Base-by-base conservation (phyloP, 2,113 vertebrate genomes). In the Ramphastos sulfuratus region DNA sequence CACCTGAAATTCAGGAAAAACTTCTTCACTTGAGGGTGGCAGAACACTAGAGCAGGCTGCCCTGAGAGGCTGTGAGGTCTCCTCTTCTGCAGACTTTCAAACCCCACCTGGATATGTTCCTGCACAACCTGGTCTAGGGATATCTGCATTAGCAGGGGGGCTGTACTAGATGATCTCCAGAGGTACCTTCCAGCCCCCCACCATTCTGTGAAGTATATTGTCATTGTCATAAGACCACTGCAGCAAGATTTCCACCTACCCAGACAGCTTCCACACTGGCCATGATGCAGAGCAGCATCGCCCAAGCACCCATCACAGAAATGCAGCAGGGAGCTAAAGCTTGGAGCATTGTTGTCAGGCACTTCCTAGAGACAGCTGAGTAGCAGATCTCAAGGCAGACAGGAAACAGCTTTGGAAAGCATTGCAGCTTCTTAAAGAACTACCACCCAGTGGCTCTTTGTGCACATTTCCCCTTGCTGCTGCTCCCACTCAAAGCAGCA, bases 181-280 rank as follows among this genome's bases (percentile, higher is more conserved):
- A 24, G 48, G 48, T 50, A 21, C 48, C 46, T 46, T 46, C 46
- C 46, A 46, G 46, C 46, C 17, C 46, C 17, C 18, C 18, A 46
- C 46, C 18, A 19, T 46, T 46, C 48, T 48, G 48, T 48, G 48
- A 46, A 46, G 19, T 6, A 9, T 11, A 6, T 16, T 23, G 6
- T 25, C 61, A 46, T 16, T 23, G 6, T 25, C 61, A 46, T 6
- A 21, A 33, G 44, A 71, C 15, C 21, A 17, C 12, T 39, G 44
- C 44, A 72, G 39, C 20, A 15, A 50, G 44, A 25, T 17, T 44
- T 37, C 27, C 24, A 39, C 5, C 5, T 55, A 27, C 25, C 19
- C 21, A 7, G 56, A 23, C 0, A 54, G 21, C 11, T 7, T 88
- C 12, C 19, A 18, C 31, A 24, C 0, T 0, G 12, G 59, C 27